Evolutionary conservation across 2,797 vertebrate species (phyloP), one percentile per base, ranked within the genome.

Genomic region (Lacerta agilis): DNA sequence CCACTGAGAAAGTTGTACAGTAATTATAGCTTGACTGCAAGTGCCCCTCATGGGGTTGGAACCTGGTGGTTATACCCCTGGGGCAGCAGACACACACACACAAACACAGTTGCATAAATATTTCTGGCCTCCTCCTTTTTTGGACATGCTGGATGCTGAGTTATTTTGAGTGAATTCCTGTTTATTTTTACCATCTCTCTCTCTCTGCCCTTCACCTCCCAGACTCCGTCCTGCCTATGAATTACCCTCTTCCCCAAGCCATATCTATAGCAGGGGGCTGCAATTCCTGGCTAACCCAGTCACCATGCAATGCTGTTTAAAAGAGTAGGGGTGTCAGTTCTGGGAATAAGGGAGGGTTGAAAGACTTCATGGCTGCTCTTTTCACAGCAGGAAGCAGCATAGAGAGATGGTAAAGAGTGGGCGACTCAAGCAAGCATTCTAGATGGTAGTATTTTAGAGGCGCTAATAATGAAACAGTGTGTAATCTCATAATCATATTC

Each of bases 141-240:
- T 96, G 97, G 97, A 86, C 95, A 97, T 95, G 95, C 88, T 79
- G 92, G 95, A 91, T 75, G 92, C 91, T 27, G 82, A 95, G 96
- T 95, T 97, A 97, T 97, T 97, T 97, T 93, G 83, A 92, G 96
- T 93, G 95, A 96, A 97, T 97, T 97, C 96, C 96, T 94, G 94
- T 95, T 97, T 97, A 97, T 97, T 97, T 97, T 97, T 97, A 96
- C 96, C 96, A 83, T 75, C 93, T 93, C 91, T 9, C 49, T 91
- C 90, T 92, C 84, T 83, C 29, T 10, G 33, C 49, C 89, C 91
- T 91, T 77, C 88, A 79, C 61, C 36, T 45, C 71, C 49, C 36
- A 18, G 9, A 29, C 88, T 92, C 86, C 10, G 88, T 45, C 72
- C 83, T 87, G 58, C 87, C 91, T 87, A 89, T 85, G 87, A 91